Conservation (phyloP, 2,797 vertebrate genomes). For the Florisuga fusca region DNA sequence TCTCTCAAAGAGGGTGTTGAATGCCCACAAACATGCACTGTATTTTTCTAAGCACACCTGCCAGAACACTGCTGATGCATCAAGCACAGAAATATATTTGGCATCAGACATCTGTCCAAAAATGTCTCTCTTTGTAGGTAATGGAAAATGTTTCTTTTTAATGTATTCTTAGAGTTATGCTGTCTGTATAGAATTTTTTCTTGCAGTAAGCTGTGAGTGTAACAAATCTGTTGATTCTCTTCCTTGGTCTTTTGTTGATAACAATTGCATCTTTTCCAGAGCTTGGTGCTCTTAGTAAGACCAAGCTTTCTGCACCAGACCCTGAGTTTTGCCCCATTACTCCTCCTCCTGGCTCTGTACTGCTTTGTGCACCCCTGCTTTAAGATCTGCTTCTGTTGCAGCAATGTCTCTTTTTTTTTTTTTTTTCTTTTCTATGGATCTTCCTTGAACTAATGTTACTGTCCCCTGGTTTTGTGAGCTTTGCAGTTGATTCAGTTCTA, state of each 20-base stretch:
- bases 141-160: constrained; percentile 21
- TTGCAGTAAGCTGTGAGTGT: background rate
- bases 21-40: constrained; percentile 29
- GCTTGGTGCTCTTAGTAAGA: background rate
- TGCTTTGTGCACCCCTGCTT: background rate
- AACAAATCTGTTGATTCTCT: background rate
- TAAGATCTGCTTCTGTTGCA: background rate
- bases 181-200: background rate
- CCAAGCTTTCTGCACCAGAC: background rate
- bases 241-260: background rate
- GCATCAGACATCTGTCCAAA: background rate
- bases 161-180: background rate
- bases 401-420: background rate
- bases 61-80: constrained; percentile 27
- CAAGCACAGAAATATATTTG: constrained; percentile 13
- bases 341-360: background rate
- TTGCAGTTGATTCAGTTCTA: background rate
- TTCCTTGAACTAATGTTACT: background rate
- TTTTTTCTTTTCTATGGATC: no score
- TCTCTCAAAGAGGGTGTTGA: constrained; percentile 2
- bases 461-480: background rate
- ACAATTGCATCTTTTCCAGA: background rate
- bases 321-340: background rate
- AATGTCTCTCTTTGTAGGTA: background rate
- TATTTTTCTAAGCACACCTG: constrained; percentile 39